Conservation (phyloP, 2,888 invertebrate species). For the Campoletis raptor region DNA sequence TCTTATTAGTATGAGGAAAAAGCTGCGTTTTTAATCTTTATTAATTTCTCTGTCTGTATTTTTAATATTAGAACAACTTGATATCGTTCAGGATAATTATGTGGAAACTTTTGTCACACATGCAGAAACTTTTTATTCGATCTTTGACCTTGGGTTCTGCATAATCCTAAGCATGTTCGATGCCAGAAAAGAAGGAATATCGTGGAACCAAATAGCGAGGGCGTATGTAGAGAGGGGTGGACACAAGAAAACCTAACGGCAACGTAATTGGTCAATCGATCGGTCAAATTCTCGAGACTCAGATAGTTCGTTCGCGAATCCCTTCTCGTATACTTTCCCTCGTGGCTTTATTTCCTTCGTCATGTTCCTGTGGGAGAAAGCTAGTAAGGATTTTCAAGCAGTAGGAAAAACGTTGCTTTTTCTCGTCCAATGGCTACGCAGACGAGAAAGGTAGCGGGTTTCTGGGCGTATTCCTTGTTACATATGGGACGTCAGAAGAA, state of each 20-base stretch:
- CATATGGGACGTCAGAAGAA: slow-evolving; percentile 25
- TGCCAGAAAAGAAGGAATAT: neutral
- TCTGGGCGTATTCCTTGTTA: slow-evolving; percentile 55
- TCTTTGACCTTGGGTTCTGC: neutral
- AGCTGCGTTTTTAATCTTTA: no score
- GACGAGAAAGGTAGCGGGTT: slow-evolving; percentile 14
- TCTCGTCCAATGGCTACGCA: slow-evolving; percentile 63
- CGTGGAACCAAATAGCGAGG: slow-evolving; percentile 4
- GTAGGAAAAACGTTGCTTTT: slow-evolving; percentile 48
- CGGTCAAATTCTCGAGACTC: slow-evolving; percentile 65
- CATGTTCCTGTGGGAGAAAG: slow-evolving; percentile 36
- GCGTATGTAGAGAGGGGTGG: slow-evolving; percentile 53
- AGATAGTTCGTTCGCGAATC: slow-evolving; percentile 62
- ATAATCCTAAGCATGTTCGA: neutral
- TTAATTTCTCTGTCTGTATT: no score
- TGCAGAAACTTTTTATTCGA: neutral
- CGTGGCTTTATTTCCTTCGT: slow-evolving; percentile 29
- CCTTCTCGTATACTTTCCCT: slow-evolving; percentile 58
- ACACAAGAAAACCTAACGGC: slow-evolving; percentile 38
- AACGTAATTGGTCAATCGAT: slow-evolving; percentile 73
- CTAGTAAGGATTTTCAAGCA: slow-evolving; percentile 44
- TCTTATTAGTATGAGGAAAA: no score
- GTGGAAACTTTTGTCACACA: neutral
- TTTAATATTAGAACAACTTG: no score
- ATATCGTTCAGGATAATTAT: neutral